Evolutionary conservation across 2,113 vertebrate species (phyloP).

Genomic region (Pseudonaja textilis): DNA sequence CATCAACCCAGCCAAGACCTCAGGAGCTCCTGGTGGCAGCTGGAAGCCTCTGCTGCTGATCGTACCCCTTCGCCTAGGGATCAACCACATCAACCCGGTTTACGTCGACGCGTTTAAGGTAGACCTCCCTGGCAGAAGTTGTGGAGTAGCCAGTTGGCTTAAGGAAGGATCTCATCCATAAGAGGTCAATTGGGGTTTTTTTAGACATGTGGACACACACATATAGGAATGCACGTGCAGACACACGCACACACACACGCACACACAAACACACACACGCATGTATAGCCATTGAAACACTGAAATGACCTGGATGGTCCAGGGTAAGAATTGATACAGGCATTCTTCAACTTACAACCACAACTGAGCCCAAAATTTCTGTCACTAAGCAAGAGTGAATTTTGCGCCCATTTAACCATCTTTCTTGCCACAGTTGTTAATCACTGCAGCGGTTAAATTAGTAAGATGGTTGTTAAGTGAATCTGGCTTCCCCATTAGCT

Average conservation of each 20-base stretch:
- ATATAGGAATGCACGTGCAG: too few relatives aligned
- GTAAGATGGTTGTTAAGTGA: background rate
- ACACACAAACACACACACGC: background rate
- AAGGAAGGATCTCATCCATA: slow-evolving; percentile 38
- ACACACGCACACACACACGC: background rate
- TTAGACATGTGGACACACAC: background rate
- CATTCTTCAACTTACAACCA: background rate
- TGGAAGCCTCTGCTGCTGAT: slow-evolving; percentile 86
- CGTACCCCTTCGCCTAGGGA: slow-evolving; percentile 84
- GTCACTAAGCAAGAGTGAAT: background rate
- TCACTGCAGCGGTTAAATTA: background rate
- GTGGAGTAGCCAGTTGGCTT: background rate
- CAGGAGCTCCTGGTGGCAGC: slow-evolving; percentile 49
- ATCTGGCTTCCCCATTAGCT: background rate
- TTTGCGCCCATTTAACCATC: background rate
- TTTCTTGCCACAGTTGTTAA: background rate
- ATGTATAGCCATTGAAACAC: background rate
- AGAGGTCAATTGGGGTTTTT: background rate
- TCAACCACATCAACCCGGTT: slow-evolving; percentile 87
- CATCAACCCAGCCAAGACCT: slow-evolving; percentile 48
- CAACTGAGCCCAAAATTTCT: background rate
- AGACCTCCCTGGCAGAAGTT: slow-evolving; percentile 17
- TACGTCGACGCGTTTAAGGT: slow-evolving; percentile 86
- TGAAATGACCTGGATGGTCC: background rate
- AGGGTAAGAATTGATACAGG: background rate